These are phyloP conservation scores for Carlito syrichta DNA, from an alignment of 2,113 vertebrate species.

Conservation along the genomic window DNA sequence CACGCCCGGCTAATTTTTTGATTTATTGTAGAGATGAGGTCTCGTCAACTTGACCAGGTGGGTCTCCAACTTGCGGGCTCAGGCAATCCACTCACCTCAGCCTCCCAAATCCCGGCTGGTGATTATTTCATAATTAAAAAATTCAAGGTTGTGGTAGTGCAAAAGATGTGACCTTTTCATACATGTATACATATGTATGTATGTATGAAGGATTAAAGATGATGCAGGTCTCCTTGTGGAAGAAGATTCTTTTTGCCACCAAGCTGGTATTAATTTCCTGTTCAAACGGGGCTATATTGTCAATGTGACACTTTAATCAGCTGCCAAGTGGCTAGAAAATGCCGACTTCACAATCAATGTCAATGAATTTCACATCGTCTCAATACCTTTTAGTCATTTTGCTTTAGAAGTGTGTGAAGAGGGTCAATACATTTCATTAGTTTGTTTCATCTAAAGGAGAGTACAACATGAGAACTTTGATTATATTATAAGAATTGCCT, in stretches of 20 bases:
- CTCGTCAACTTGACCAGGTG: too few relatives aligned
- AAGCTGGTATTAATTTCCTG: slow-evolving; percentile 85
- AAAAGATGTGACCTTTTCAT: slow-evolving; percentile 47
- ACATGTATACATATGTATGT: too few relatives aligned
- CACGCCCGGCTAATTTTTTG: too few relatives aligned
- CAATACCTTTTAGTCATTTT: slow-evolving; percentile 78
- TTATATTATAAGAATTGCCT: slow-evolving; percentile 81
- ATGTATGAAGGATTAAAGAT: slow-evolving; percentile 66
- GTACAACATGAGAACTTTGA: slow-evolving; percentile 81
- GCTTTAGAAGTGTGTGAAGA: slow-evolving; percentile 78
- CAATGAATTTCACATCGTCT: slow-evolving; percentile 80
- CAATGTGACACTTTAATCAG: slow-evolving; percentile 86
- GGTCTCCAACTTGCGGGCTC: too few relatives aligned
- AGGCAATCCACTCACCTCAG: too few relatives aligned
- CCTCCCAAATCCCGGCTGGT: too few relatives aligned
- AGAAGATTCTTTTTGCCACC: slow-evolving; percentile 77
- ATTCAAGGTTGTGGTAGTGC: neutral
- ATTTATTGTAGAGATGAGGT: too few relatives aligned
- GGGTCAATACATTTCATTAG: slow-evolving; percentile 87
- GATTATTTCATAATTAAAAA: slow-evolving; percentile 61
- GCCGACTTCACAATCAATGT: slow-evolving; percentile 83
- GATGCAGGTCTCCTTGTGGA: slow-evolving; percentile 60
- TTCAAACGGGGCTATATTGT: slow-evolving; percentile 83
- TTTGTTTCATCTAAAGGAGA: slow-evolving; percentile 84
- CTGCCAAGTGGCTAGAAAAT: slow-evolving; percentile 79